These are phyloP conservation scores for Prorops nasuta DNA, from an alignment of 1,140 invertebrate species.

Conservation along the genomic window DNA sequence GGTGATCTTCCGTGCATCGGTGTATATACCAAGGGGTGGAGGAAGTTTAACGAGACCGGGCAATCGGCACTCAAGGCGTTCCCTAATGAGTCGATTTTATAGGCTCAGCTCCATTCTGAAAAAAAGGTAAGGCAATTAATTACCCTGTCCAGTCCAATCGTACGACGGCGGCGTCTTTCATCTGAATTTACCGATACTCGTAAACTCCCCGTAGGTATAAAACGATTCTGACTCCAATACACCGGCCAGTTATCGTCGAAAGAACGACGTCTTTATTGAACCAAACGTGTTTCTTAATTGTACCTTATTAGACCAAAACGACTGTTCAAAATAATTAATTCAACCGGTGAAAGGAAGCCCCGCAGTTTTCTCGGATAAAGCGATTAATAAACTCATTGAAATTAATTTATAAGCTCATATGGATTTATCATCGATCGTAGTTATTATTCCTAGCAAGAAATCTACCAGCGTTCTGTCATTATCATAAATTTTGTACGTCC, in stretches of 20 bases:
- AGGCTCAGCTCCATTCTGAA: conserved; percentile 19
- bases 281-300: conserved; percentile 6
- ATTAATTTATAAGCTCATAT: no score
- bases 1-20: conserved; percentile 10
- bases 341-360: no score
- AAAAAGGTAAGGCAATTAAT: conserved; percentile 34
- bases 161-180: conserved; percentile 26
- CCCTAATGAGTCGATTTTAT: conserved; percentile 39
- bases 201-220: conserved; percentile 5
- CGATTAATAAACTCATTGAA: no score
- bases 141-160: conserved; percentile 5
- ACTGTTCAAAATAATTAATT: background rate
- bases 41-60: conserved; percentile 29
- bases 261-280: conserved; percentile 1
- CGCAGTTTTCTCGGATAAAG: no score
- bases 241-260: conserved; percentile 6
- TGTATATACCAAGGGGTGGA: conserved; percentile 3
- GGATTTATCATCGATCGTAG: no score
- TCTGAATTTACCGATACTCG: conserved; percentile 13
- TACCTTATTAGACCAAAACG: conserved; percentile 2
- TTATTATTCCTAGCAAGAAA: no score
- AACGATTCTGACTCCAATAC: conserved; percentile 1
- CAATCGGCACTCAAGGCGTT: conserved; percentile 31
- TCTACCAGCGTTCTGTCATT: no score
- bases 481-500: no score